Conservation (phyloP, 2,888 invertebrate species). For the Trissonchulus latispiculum region DNA sequence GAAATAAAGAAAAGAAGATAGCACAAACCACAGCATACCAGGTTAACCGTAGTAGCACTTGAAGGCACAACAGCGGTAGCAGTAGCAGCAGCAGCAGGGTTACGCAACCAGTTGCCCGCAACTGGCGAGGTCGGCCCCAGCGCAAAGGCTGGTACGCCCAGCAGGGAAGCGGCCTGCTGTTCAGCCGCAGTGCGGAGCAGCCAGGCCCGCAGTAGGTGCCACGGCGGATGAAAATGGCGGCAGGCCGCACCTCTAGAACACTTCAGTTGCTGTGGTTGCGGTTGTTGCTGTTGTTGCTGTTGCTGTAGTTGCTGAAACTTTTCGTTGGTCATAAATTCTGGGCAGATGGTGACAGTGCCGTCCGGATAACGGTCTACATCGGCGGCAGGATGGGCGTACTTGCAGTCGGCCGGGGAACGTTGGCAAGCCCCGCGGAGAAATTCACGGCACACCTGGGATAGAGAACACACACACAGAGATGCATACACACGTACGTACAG, state of each 20-base stretch:
- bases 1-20: too few species aligned
- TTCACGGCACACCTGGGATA: constrained; percentile 66
- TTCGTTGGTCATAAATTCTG: constrained; percentile 68
- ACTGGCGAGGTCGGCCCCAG: too few species aligned
- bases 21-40: too few species aligned
- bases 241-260: constrained; percentile 98
- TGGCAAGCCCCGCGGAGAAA: constrained; percentile 97
- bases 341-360: constrained; percentile 98
- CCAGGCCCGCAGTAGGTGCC: constrained; percentile 83
- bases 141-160: too few species aligned
- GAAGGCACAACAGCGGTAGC: too few species aligned
- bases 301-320: neutral
- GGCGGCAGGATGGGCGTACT: constrained; percentile 94
- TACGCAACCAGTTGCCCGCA: too few species aligned
- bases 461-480: neutral
- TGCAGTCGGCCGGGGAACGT: constrained; percentile 93
- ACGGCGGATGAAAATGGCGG: constrained; percentile 99
- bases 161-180: constrained; percentile 18
- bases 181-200: constrained; percentile 44
- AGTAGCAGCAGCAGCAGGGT: too few species aligned
- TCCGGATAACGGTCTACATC: constrained; percentile 68
- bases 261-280: constrained; percentile 39
- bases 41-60: too few species aligned
- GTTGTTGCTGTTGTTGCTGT: too few species aligned
- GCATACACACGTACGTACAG: too few species aligned